phyloP scores from a whole-genome alignment of 2,888 invertebrate species.

The Conus canariensis region DNA sequence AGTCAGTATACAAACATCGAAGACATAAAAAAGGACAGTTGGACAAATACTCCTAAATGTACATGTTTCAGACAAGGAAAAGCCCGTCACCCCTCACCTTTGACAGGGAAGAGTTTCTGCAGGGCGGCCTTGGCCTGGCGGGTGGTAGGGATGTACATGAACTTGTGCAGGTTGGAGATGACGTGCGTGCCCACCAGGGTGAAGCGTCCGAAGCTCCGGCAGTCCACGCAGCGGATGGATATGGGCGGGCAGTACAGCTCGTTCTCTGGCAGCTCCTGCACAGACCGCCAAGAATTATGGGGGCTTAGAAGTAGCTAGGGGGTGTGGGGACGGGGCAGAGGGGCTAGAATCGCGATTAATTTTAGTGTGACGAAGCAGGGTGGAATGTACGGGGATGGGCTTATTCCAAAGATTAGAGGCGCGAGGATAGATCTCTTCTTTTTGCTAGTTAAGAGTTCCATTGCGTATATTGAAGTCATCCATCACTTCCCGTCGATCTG shows the following conservation, averaged over 20 bases:
- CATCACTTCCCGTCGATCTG: too few species aligned
- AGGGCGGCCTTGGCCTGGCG: conserved; percentile 82
- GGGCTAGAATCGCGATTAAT: background rate
- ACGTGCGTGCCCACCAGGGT: conserved; percentile 94
- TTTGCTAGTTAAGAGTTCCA: too few species aligned
- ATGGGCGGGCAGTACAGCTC: conserved; percentile 95
- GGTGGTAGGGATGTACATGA: conserved; percentile 88
- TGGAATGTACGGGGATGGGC: too few species aligned
- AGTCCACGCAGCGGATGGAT: conserved; percentile 92
- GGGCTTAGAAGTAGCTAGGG: background rate
- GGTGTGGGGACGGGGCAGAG: too few species aligned
- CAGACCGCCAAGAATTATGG: background rate
- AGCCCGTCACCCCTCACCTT: conserved; percentile 52
- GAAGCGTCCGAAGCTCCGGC: conserved; percentile 91
- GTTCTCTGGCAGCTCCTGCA: conserved; percentile 87
- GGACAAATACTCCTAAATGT: too few species aligned
- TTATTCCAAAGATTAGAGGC: too few species aligned
- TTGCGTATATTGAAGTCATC: too few species aligned
- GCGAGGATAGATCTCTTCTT: too few species aligned
- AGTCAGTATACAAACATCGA: too few species aligned
- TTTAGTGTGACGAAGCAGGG: too few species aligned
- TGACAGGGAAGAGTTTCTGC: conserved; percentile 67
- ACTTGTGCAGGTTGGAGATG: conserved; percentile 93
- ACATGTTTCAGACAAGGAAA: too few species aligned
- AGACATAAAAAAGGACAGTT: too few species aligned